These are phyloP conservation scores for Pogonophryne albipinna DNA, from an alignment of 2,797 vertebrate species.

Conservation along the genomic window DNA sequence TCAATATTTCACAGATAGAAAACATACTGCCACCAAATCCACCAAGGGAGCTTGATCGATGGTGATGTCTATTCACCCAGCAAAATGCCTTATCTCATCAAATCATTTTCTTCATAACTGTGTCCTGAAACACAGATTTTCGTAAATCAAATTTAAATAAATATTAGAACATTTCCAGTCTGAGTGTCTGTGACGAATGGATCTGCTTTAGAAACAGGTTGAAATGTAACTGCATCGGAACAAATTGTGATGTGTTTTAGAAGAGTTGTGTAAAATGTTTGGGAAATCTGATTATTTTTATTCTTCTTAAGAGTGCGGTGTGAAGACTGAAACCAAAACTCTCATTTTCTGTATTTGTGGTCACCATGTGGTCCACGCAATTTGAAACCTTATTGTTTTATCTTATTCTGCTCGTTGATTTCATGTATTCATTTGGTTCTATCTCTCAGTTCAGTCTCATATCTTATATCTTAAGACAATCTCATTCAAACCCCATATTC, in stretches of 20 bases:
- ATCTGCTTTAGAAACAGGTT: background rate
- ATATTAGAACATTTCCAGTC: background rate
- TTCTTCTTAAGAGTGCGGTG: background rate
- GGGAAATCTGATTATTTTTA: background rate
- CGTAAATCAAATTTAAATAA: background rate
- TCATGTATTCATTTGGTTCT: too few relatives aligned
- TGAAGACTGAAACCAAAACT: background rate
- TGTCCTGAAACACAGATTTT: background rate
- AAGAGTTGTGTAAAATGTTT: background rate
- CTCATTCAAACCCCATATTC: too few relatives aligned
- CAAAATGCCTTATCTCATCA: constrained; percentile 7
- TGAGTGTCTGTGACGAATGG: background rate
- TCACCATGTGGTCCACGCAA: too few relatives aligned
- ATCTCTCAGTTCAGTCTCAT: too few relatives aligned
- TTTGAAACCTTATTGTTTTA: too few relatives aligned
- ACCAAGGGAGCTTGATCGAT: constrained; percentile 15
- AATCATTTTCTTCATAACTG: background rate
- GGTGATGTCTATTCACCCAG: background rate
- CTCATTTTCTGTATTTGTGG: too few relatives aligned
- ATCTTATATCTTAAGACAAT: too few relatives aligned
- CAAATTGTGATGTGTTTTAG: background rate
- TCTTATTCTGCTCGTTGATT: too few relatives aligned
- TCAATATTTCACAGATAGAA: constrained; percentile 45
- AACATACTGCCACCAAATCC: constrained; percentile 27
- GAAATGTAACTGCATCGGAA: background rate